Percentiles rank a stretch among this genome's conserved stretches.
Evolutionary conservation across 2,113 vertebrate species (phyloP).

Genomic region (Amphilophus citrinellus): DNA sequence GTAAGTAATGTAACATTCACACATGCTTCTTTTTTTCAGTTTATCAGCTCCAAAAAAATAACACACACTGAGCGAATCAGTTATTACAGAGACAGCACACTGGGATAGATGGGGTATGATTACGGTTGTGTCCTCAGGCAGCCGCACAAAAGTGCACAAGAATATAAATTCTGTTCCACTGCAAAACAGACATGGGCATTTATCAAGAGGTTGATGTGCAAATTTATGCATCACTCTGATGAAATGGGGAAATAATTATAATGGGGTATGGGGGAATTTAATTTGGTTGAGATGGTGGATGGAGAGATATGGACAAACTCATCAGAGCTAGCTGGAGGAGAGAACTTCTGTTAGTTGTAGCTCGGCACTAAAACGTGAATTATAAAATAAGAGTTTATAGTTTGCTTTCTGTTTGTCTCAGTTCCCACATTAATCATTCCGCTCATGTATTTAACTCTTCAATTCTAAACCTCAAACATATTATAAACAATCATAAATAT

Average conservation of each 20-base stretch:
- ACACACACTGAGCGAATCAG: background rate
- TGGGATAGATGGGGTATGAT: constrained; percentile 1
- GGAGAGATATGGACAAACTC: background rate
- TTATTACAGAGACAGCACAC: background rate
- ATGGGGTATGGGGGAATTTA: background rate
- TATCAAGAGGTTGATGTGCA: constrained; percentile 5
- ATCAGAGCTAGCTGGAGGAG: constrained; percentile 5
- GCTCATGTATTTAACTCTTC: background rate
- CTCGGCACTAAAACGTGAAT: background rate
- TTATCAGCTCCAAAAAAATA: background rate
- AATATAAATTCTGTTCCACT: background rate
- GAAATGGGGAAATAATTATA: background rate
- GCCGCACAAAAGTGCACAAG: background rate
- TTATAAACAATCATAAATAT: background rate
- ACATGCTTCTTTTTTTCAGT: background rate
- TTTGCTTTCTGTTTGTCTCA: background rate
- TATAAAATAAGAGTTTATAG: background rate
- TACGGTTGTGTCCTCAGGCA: background rate
- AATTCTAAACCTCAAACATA: background rate
- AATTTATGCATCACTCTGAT: background rate
- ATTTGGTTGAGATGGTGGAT: background rate
- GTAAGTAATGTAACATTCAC: background rate
- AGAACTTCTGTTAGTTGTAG: background rate
- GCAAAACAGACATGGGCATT: background rate
- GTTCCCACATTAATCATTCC: background rate